Percentiles rank a stretch among this genome's conserved stretches.
Evolutionary conservation across 2,797 vertebrate species (phyloP).

Genomic region (Catostomus latipinnis): DNA sequence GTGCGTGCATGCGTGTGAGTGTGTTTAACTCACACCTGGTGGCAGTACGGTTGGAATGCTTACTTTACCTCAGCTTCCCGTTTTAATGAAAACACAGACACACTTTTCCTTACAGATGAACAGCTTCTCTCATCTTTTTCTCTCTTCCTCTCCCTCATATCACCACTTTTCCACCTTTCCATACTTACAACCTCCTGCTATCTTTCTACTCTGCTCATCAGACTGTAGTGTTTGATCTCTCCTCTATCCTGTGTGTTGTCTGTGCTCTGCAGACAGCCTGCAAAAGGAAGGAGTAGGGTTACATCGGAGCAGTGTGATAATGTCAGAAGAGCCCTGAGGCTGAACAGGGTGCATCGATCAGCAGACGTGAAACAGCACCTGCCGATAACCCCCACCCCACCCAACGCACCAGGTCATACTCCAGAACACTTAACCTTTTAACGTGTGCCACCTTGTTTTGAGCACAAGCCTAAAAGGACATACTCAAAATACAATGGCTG

Average conservation of each 20-base stretch:
- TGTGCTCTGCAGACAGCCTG: not conserved
- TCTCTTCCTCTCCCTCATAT: conserved; percentile 1
- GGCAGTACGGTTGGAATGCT: not conserved
- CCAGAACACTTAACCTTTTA: not conserved
- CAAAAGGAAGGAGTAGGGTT: not conserved
- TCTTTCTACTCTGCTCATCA: conserved; percentile 17
- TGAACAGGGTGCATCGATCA: not conserved
- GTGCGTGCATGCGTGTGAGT: not conserved
- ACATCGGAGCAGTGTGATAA: conserved; percentile 19
- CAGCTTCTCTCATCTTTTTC: not conserved
- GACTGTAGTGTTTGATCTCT: conserved; percentile 7
- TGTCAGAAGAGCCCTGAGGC: conserved; percentile 43
- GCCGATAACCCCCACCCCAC: not conserved
- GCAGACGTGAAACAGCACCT: not conserved
- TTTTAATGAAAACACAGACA: not conserved
- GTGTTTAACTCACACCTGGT: conserved; percentile 23
- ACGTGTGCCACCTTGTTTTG: too few relatives aligned
- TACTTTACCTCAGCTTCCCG: not conserved
- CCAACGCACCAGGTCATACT: not conserved
- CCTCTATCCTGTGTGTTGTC: conserved; percentile 4
- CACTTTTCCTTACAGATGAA: not conserved
- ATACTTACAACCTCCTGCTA: not conserved
- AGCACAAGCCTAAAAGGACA: too few relatives aligned
- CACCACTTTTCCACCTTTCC: not conserved
- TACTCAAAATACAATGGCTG: too few relatives aligned